phyloP scores from a whole-genome alignment of 2,113 vertebrate species.

The Pavo muticus region DNA sequence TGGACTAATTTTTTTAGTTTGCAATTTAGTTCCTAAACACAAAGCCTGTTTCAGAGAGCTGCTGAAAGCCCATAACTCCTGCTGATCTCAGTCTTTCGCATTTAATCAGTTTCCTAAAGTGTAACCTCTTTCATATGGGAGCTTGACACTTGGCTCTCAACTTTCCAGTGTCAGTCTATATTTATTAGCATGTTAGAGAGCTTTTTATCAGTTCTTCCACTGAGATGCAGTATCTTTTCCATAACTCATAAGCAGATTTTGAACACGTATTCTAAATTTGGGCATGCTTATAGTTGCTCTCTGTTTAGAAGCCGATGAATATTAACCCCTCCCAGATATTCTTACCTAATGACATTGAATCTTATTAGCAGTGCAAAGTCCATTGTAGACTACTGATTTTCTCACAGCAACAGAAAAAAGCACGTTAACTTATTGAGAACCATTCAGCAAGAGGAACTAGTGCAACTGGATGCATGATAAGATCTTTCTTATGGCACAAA shows the following conservation, averaged over 20 bases:
- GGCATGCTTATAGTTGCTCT: neutral
- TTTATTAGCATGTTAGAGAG: neutral
- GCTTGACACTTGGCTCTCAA: neutral
- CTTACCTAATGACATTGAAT: neutral
- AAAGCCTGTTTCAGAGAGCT: neutral
- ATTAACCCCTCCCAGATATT: neutral
- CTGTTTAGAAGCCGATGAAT: neutral
- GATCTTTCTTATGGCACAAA: neutral
- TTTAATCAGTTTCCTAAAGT: conserved; percentile 27
- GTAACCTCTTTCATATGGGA: neutral
- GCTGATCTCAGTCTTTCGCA: neutral
- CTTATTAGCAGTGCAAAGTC: neutral
- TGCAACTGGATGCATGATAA: neutral
- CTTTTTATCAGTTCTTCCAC: neutral
- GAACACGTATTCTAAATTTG: neutral
- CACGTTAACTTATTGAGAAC: neutral
- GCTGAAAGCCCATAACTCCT: neutral
- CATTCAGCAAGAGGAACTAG: neutral
- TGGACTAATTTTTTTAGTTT: neutral
- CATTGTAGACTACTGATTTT: neutral
- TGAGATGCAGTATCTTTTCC: neutral
- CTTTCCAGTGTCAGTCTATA: neutral
- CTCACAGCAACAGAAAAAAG: neutral
- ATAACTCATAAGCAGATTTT: neutral
- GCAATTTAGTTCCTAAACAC: neutral